Percentiles rank a stretch among this genome's conserved stretches.
Evolutionary conservation across 2,888 invertebrate species (phyloP).

Genomic region (Morpho helenor): DNA sequence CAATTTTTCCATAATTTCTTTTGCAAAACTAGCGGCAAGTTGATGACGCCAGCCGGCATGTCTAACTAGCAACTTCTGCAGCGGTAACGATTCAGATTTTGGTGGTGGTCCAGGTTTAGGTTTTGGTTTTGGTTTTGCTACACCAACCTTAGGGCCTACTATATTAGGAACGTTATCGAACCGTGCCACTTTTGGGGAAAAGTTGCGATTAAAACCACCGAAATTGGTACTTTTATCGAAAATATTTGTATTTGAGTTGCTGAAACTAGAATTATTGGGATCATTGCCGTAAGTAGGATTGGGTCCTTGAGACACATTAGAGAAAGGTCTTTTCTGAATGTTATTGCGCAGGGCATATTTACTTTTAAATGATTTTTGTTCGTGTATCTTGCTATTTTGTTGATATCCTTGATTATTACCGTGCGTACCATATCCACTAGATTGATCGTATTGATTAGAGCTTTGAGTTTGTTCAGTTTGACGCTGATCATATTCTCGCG

Average conservation of each 20-base stretch:
- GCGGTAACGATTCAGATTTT: background rate
- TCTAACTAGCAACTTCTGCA: background rate
- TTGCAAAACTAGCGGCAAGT: constrained; percentile 16
- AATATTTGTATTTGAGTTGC: constrained; percentile 6
- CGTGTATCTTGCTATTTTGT: background rate
- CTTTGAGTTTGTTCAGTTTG: background rate
- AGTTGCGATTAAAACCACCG: background rate
- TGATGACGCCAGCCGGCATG: constrained; percentile 16
- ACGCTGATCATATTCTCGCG: background rate
- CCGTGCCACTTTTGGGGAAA: background rate
- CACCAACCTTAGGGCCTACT: background rate
- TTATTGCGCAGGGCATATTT: no score
- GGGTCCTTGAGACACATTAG: background rate
- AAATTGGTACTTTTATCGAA: background rate
- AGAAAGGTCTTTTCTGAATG: background rate
- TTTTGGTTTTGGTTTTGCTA: background rate
- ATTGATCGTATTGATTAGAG: background rate
- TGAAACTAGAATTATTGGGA: constrained; percentile 16
- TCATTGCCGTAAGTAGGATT: constrained; percentile 9
- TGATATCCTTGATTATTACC: background rate
- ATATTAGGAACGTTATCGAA: background rate
- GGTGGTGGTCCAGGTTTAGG: background rate
- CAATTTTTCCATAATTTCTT: constrained; percentile 12
- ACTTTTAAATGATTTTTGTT: background rate
- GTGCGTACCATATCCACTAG: background rate